Percentiles rank a stretch among this genome's conserved stretches.
Evolutionary conservation across 1,140 invertebrate species (phyloP).

Genomic region (Lethrus apterus): DNA sequence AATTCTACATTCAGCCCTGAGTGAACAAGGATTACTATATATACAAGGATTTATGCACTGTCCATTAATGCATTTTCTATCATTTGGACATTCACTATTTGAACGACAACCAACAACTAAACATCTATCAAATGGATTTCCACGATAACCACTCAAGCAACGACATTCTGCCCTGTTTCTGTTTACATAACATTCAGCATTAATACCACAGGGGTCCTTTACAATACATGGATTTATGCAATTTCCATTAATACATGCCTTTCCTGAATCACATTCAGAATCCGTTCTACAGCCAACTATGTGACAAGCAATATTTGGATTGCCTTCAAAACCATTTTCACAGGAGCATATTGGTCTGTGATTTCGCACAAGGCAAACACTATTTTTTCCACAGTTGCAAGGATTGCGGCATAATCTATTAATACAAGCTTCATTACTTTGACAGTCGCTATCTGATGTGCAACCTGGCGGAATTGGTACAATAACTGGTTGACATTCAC

Average conservation of each 20-base stretch:
- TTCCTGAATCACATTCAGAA: conserved; percentile 69
- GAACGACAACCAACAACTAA: conserved; percentile 76
- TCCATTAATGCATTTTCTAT: conserved; percentile 76
- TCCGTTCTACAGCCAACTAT: conserved; percentile 70
- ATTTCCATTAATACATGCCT: conserved; percentile 75
- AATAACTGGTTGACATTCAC: conserved; percentile 65
- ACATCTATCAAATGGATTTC: conserved; percentile 70
- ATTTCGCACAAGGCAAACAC: conserved; percentile 71
- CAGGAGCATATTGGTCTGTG: conserved; percentile 83
- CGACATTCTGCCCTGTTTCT: conserved; percentile 70
- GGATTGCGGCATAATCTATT: conserved; percentile 79
- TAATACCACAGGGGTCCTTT: conserved; percentile 70
- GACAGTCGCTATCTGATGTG: conserved; percentile 68
- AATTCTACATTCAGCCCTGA: conserved; percentile 68
- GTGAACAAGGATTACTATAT: conserved; percentile 68
- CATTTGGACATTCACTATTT: conserved; percentile 79
- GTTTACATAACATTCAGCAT: conserved; percentile 74
- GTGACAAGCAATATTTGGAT: conserved; percentile 72
- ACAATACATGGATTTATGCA: conserved; percentile 78
- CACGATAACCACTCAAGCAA: conserved; percentile 71
- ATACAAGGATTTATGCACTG: conserved; percentile 83
- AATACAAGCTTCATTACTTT: conserved; percentile 68
- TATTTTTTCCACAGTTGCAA: conserved; percentile 79
- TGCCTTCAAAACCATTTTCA: conserved; percentile 71
- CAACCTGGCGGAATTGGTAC: conserved; percentile 65